Conservation (phyloP, 2,888 invertebrate species). For the Arge pagana region DNA sequence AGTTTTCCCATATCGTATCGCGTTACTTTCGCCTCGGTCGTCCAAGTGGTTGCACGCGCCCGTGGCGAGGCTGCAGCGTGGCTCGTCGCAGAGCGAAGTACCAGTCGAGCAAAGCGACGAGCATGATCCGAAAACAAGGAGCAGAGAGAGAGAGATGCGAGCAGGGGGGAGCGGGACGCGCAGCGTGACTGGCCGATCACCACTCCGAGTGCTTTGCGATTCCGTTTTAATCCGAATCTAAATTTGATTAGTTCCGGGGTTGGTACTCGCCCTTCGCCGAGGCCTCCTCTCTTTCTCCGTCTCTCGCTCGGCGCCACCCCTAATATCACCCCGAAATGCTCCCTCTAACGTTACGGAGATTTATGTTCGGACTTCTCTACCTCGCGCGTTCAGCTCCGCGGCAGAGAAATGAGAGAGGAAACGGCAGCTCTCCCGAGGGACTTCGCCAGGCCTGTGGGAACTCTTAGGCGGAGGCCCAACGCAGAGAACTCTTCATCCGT, state of each 20-base stretch:
- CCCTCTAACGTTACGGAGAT: slow-evolving; percentile 40
- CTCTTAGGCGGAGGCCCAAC: slow-evolving; percentile 3
- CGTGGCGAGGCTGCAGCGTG: no score
- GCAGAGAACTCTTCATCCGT: no score
- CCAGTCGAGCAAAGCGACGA: no score
- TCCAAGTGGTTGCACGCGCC: no score
- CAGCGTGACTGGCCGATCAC: slow-evolving; percentile 6
- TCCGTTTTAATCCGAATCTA: slow-evolving; percentile 41
- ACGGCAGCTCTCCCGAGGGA: slow-evolving; percentile 44
- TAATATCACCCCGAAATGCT: slow-evolving; percentile 10
- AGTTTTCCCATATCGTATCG: neutral
- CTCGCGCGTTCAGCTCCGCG: slow-evolving; percentile 22
- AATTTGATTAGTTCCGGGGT: slow-evolving; percentile 53
- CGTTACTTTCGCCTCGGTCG: slow-evolving; percentile 6
- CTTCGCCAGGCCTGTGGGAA: slow-evolving; percentile 17
- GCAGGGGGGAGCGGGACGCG: no score
- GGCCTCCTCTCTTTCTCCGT: slow-evolving; percentile 8
- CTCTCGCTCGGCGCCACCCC: slow-evolving; percentile 27
- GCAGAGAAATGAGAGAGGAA: slow-evolving; percentile 21
- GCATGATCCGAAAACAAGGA: no score
- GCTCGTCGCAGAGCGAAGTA: no score
- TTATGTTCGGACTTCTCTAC: slow-evolving; percentile 45
- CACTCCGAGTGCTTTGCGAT: slow-evolving; percentile 10
- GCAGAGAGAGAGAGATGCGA: no score
- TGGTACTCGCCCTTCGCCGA: slow-evolving; percentile 12